Percentiles rank a stretch among this genome's conserved stretches.
phyloP scores from a whole-genome alignment of 2,797 vertebrate species.

The Oreortyx pictus region DNA sequence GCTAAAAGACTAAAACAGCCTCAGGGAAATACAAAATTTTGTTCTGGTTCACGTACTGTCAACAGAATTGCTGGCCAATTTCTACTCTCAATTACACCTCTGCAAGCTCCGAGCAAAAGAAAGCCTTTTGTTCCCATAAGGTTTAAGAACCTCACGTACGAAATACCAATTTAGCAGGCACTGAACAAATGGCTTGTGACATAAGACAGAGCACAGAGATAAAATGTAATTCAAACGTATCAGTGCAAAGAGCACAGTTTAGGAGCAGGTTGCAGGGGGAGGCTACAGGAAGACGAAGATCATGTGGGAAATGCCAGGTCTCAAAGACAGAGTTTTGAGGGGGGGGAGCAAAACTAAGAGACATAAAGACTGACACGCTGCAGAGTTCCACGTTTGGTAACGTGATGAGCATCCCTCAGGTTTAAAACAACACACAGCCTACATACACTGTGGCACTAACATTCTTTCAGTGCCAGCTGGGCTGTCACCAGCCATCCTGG shows the following conservation, averaged over 20 bases:
- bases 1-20: slow-evolving; percentile 51
- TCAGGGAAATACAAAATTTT: slow-evolving; percentile 56
- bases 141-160: slow-evolving; percentile 54
- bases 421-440: background rate
- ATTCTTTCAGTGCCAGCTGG: background rate
- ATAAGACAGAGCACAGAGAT: slow-evolving; percentile 44
- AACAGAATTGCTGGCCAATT: slow-evolving; percentile 62
- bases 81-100: slow-evolving; percentile 74
- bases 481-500: background rate
- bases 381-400: background rate
- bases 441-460: background rate
- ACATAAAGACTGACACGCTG: background rate
- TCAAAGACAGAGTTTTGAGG: background rate
- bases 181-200: slow-evolving; percentile 51
- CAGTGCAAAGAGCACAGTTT: slow-evolving; percentile 12
- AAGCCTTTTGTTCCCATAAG: slow-evolving; percentile 64
- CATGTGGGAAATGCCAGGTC: background rate
- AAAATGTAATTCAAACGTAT: slow-evolving; percentile 55
- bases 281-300: slow-evolving; percentile 31
- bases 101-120: slow-evolving; percentile 51
- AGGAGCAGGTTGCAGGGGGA: background rate
- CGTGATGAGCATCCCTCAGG: background rate
- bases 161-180: slow-evolving; percentile 59
- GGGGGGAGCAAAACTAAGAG: background rate
- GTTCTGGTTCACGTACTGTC: slow-evolving; percentile 64